Conservation (phyloP, 2,797 vertebrate species). For the Eidolon dupreanum region DNA sequence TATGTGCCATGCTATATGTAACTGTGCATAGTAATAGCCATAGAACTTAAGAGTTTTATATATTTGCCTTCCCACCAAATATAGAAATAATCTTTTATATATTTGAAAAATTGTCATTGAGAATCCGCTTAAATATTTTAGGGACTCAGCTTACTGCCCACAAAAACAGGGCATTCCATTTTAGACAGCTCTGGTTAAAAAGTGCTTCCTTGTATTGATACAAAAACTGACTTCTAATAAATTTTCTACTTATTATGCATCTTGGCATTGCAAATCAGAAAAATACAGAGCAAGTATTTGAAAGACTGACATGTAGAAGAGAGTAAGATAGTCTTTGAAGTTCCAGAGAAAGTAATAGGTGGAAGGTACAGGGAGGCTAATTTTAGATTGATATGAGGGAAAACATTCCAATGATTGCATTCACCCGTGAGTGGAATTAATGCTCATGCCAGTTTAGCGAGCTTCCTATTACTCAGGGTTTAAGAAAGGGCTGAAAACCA, state of each 20-base stretch:
- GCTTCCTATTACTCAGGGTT: not conserved
- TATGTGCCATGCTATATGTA: not conserved
- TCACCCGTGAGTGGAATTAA: slow-evolving; percentile 7
- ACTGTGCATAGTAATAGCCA: not conserved
- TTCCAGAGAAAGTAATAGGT: not conserved
- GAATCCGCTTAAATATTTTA: slow-evolving; percentile 51
- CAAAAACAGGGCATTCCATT: not conserved
- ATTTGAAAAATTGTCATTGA: not conserved
- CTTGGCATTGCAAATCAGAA: slow-evolving; percentile 37
- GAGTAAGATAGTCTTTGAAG: slow-evolving; percentile 9
- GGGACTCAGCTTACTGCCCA: not conserved
- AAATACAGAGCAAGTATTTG: slow-evolving; percentile 30
- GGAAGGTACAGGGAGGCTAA: not conserved
- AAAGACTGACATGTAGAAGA: slow-evolving; percentile 1
- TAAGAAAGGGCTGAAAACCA: not conserved
- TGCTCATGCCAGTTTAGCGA: not conserved
- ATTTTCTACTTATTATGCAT: not conserved
- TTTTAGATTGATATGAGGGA: not conserved
- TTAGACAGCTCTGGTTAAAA: slow-evolving; percentile 30
- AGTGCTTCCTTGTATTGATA: not conserved
- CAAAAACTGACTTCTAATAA: slow-evolving; percentile 28
- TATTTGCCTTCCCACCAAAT: not conserved
- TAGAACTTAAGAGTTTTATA: slow-evolving; percentile 44
- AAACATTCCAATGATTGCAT: not conserved
- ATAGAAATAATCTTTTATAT: slow-evolving; percentile 33